phyloP scores from a whole-genome alignment of 53 echinoderm and acorn worm species.

The Henricia sp. region DNA sequence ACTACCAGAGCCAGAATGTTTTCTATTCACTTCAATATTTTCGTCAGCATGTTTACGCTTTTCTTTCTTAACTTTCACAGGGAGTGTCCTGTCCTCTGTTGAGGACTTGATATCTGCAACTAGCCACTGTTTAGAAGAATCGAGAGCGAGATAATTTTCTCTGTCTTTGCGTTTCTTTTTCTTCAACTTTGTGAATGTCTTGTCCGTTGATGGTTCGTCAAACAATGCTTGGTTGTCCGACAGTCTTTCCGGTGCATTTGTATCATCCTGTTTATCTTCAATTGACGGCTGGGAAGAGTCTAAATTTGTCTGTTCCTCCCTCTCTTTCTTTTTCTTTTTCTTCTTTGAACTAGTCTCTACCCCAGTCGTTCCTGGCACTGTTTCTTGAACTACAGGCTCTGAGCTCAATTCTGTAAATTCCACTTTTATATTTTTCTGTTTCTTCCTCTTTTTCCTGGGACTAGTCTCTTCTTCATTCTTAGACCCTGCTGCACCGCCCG shows the following conservation, averaged over 20 bases:
- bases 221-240: background rate
- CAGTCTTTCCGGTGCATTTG: background rate
- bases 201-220: background rate
- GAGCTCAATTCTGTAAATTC: background rate
- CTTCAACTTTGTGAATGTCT: slow-evolving; percentile 35
- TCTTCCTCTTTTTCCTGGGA: slow-evolving; percentile 39
- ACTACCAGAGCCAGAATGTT: background rate
- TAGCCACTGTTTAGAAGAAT: background rate
- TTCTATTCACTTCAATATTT: background rate
- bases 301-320: background rate
- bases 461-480: slow-evolving; percentile 12
- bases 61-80: slow-evolving; percentile 12
- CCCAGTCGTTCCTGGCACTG: background rate
- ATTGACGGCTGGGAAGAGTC: background rate
- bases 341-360: slow-evolving; percentile 28
- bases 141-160: background rate
- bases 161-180: slow-evolving; percentile 15
- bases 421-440: slow-evolving; percentile 17
- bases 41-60: background rate
- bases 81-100: background rate
- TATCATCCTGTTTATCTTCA: background rate
- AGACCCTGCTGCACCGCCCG: background rate
- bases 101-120: background rate
- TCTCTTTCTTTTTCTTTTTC: slow-evolving; percentile 32
- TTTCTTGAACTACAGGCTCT: background rate